These are phyloP conservation scores for Pelobates fuscus DNA, from an alignment of 2,113 vertebrate species.

Conservation along the genomic window DNA sequence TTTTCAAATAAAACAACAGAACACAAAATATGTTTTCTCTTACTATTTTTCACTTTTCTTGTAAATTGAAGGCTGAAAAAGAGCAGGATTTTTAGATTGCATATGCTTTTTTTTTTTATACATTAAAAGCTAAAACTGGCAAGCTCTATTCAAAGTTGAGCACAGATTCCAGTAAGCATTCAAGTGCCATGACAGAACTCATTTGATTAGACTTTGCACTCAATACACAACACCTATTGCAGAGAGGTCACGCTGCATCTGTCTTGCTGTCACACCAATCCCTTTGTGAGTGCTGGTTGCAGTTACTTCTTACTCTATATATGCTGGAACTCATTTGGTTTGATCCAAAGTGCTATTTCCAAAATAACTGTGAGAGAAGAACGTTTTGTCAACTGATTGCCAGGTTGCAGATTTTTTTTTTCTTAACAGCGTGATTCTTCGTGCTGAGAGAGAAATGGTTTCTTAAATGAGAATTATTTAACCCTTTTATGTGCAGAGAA, in stretches of 20 bases:
- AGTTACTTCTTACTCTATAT: constrained; percentile 56
- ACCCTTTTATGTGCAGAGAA: background rate
- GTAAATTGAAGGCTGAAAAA: constrained; percentile 10
- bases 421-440: constrained; percentile 31
- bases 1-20: no score
- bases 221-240: constrained; percentile 50
- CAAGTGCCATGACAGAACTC: constrained; percentile 41
- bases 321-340: constrained; percentile 54
- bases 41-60: background rate
- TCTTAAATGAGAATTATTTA: constrained; percentile 39
- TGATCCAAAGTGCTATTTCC: constrained; percentile 55
- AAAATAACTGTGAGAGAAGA: constrained; percentile 54
- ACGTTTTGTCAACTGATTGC: constrained; percentile 39
- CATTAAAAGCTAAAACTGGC: constrained; percentile 21
- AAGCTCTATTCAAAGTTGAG: constrained; percentile 44
- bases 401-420: constrained; percentile 31
- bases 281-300: constrained; percentile 48
- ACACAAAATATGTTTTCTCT: no score
- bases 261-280: constrained; percentile 50
- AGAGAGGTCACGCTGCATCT: constrained; percentile 35
- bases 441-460: background rate
- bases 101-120: no score
- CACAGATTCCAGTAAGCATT: constrained; percentile 45
- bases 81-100: constrained; percentile 12
- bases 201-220: constrained; percentile 53